Evolutionary conservation across 2,888 invertebrate genomes (phyloP).

Genomic region (Lasius fuliginosus): DNA sequence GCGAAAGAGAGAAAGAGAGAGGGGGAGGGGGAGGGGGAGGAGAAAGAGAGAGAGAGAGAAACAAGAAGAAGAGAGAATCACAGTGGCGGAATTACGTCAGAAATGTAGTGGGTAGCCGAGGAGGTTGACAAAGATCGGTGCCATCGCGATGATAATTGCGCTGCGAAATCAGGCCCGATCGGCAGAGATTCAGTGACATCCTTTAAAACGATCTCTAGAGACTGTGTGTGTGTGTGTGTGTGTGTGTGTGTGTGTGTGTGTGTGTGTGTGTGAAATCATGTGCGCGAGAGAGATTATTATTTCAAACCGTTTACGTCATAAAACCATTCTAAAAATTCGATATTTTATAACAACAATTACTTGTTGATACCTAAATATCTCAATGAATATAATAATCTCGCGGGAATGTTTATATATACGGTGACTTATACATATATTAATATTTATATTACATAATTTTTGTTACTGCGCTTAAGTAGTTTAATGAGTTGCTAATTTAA

Average conservation of each 20-base stretch:
- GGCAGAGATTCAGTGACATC: not conserved
- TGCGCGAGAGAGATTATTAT: not conserved
- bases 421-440: not conserved
- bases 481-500: conserved; percentile 14
- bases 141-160: conserved; percentile 65
- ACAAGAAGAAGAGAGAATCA: conserved; percentile 50
- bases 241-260: not conserved
- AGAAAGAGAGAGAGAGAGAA: conserved; percentile 45
- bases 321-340: not conserved
- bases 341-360: not conserved
- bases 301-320: not conserved
- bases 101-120: conserved; percentile 68
- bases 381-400: not conserved
- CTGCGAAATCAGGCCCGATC: conserved; percentile 37
- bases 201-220: not conserved
- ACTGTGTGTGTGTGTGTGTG: not conserved
- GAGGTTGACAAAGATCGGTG: conserved; percentile 69
- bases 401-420: not conserved
- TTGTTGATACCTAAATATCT: not conserved
- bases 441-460: not conserved
- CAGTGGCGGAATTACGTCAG: conserved; percentile 75
- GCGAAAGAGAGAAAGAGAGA: conserved; percentile 30
- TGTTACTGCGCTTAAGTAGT: not conserved
- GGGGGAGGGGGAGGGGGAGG: conserved; percentile 41
- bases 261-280: not conserved